phyloP scores from a whole-genome alignment of 2,113 vertebrate genomes.

The Serilophus lunatus region DNA sequence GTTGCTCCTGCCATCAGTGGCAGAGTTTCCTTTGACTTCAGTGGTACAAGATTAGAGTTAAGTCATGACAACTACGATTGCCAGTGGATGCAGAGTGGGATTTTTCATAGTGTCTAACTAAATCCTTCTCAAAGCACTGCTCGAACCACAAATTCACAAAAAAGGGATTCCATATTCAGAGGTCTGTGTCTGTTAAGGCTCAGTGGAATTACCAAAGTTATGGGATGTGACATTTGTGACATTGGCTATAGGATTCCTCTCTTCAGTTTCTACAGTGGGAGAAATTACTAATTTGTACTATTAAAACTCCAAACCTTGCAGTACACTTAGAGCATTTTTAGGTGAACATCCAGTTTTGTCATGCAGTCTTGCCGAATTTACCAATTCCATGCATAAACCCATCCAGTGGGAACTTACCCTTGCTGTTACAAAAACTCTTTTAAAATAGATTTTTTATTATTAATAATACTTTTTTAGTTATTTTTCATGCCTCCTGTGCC shows the following conservation, averaged over 20 bases:
- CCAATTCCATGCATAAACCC: background rate
- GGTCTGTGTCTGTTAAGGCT: background rate
- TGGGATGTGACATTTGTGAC: background rate
- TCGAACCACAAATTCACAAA: background rate
- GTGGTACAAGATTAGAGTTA: background rate
- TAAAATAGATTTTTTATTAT: background rate
- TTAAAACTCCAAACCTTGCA: background rate
- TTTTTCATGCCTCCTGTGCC: background rate
- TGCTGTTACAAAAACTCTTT: background rate
- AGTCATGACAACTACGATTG: background rate
- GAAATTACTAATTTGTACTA: background rate
- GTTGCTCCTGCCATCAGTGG: background rate
- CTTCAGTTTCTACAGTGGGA: background rate
- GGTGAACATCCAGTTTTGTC: background rate
- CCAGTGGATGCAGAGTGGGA: background rate
- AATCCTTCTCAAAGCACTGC: background rate
- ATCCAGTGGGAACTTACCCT: background rate
- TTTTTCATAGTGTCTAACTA: background rate
- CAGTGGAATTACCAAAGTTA: background rate
- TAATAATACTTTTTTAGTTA: background rate
- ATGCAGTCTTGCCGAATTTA: background rate
- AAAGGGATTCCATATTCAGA: background rate
- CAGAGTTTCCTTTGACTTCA: background rate
- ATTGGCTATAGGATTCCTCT: background rate
- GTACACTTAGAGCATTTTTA: background rate